Evolutionary conservation across 2,888 invertebrate genomes (phyloP).

Genomic region (Bombylius discolor): DNA sequence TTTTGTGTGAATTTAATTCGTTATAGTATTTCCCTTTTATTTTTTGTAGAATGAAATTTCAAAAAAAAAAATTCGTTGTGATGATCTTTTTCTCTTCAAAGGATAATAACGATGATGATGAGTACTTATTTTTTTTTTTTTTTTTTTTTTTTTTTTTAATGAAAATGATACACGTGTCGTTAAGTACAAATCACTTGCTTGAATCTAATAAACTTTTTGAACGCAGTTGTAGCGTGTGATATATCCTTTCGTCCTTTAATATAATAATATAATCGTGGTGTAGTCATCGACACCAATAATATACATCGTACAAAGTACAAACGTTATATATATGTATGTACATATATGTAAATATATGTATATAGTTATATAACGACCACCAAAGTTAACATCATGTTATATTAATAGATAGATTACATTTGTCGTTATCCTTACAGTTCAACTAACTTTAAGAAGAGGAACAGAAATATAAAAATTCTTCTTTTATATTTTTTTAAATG

Average conservation of each 20-base stretch:
- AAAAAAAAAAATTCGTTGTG: no score
- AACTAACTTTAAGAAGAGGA: background rate
- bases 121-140: no score
- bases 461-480: background rate
- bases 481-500: background rate
- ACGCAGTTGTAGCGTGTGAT: no score
- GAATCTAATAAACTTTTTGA: background rate
- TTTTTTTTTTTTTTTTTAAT: background rate
- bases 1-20: background rate
- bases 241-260: no score
- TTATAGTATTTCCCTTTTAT: no score
- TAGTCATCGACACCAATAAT: background rate
- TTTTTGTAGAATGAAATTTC: no score
- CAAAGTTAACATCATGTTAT: background rate
- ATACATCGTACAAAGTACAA: no score
- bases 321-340: no score
- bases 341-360: no score
- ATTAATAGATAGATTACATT: background rate
- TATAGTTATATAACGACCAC: background rate
- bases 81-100: no score
- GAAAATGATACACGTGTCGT: constrained; percentile 2
- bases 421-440: no score
- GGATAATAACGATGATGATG: no score
- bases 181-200: constrained; percentile 1
- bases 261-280: background rate